Evolutionary conservation across 2,888 invertebrate species (phyloP).

Genomic region (Ryuthela nishihirai): DNA sequence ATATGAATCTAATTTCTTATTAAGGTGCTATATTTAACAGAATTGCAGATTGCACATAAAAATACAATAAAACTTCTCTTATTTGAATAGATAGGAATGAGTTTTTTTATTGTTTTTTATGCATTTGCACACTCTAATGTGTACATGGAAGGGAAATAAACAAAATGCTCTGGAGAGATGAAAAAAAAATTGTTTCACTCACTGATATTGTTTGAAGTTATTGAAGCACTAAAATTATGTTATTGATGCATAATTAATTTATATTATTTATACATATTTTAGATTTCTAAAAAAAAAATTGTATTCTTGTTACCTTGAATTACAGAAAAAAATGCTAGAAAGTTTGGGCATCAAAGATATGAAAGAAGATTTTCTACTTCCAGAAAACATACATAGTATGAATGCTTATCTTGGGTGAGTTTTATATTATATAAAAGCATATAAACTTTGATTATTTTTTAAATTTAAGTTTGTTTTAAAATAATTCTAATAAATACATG

Average conservation of each 20-base stretch:
- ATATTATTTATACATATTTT: not conserved
- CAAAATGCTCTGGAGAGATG: no score
- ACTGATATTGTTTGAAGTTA: no score
- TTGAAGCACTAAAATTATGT: no score
- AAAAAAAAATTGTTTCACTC: no score
- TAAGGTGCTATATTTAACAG: no score
- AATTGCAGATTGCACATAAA: no score
- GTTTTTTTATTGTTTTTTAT: no score
- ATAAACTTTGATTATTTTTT: not conserved
- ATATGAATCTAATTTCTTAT: no score
- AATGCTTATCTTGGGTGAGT: slow-evolving; percentile 56
- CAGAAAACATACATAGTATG: slow-evolving; percentile 49
- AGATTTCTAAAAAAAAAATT: not conserved
- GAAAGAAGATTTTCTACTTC: slow-evolving; percentile 47
- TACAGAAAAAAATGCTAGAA: slow-evolving; percentile 45
- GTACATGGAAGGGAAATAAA: no score
- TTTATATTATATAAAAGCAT: not conserved
- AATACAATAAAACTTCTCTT: no score
- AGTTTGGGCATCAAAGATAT: slow-evolving; percentile 47
- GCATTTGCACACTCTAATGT: no score
- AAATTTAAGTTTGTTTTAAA: not conserved
- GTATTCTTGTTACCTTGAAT: not conserved
- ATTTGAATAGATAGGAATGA: no score
- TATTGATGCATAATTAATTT: not conserved
- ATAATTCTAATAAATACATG: not conserved